These are phyloP conservation scores for Leucoraja ocellata DNA, from an alignment of 2,797 vertebrate species.

Conservation along the genomic window DNA sequence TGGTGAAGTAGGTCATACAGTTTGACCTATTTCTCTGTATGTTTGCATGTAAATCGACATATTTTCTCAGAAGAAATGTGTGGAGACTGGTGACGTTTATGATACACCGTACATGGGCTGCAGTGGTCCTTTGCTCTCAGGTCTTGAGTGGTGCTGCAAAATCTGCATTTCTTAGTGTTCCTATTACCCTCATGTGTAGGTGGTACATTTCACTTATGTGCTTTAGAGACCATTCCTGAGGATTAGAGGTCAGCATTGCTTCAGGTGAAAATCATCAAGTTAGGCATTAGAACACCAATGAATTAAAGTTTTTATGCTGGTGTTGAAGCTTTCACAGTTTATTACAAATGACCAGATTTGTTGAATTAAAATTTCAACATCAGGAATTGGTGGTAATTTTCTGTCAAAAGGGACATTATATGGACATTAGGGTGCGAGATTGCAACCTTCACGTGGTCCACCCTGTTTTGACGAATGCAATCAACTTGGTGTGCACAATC, in stretches of 20 bases:
- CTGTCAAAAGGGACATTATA: background rate
- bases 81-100: no score
- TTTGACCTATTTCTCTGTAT: no score
- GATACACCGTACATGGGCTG: background rate
- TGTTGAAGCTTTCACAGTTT: background rate
- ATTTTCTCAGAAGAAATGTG: no score
- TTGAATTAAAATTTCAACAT: background rate
- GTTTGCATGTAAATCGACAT: no score
- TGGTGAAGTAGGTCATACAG: no score
- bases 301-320: background rate
- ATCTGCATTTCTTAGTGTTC: background rate
- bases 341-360: background rate
- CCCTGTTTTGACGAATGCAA: no score
- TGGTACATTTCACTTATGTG: background rate
- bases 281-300: background rate
- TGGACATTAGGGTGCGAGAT: no score
- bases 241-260: background rate
- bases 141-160: background rate
- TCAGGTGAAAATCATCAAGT: background rate
- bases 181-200: background rate
- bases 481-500: no score
- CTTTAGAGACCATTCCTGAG: background rate
- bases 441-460: no score
- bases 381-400: background rate
- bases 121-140: background rate